phyloP scores from a whole-genome alignment of 2,113 vertebrate species.

The Malurus alboscapulatus region DNA sequence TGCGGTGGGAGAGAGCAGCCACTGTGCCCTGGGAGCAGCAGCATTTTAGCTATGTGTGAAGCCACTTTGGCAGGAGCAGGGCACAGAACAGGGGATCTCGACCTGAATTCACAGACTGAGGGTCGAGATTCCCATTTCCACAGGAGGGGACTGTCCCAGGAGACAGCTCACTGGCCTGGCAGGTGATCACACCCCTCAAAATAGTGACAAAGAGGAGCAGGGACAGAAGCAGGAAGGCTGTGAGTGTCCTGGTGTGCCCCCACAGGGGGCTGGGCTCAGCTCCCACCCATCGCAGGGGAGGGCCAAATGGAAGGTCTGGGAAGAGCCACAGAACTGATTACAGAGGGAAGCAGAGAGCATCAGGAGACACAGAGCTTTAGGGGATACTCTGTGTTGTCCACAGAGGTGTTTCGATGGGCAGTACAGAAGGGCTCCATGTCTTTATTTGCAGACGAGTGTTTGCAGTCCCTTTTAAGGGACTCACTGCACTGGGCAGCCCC shows the following conservation, averaged over 20 bases:
- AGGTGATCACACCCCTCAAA: neutral
- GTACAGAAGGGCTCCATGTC: neutral
- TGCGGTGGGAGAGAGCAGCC: neutral
- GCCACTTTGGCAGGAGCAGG: neutral
- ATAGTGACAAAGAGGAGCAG: neutral
- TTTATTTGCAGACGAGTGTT: neutral
- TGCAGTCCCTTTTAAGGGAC: neutral
- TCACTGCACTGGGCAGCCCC: neutral
- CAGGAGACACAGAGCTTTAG: neutral
- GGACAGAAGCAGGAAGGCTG: neutral
- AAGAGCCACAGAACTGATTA: neutral
- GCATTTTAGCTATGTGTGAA: rapidly evolving
- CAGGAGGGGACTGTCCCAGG: neutral
- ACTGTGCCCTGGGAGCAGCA: neutral
- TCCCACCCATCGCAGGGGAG: neutral
- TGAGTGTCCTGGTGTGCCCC: neutral
- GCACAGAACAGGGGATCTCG: neutral
- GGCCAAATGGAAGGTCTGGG: neutral
- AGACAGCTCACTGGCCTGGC: neutral
- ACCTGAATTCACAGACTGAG: rapidly evolving
- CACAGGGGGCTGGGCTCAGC: neutral
- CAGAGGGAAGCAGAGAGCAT: neutral
- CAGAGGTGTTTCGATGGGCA: neutral
- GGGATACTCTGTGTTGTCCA: neutral
- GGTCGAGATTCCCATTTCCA: neutral